Base-by-base conservation (phyloP, 2,888 invertebrate genomes). In the Cartodere bifasciata region DNA sequence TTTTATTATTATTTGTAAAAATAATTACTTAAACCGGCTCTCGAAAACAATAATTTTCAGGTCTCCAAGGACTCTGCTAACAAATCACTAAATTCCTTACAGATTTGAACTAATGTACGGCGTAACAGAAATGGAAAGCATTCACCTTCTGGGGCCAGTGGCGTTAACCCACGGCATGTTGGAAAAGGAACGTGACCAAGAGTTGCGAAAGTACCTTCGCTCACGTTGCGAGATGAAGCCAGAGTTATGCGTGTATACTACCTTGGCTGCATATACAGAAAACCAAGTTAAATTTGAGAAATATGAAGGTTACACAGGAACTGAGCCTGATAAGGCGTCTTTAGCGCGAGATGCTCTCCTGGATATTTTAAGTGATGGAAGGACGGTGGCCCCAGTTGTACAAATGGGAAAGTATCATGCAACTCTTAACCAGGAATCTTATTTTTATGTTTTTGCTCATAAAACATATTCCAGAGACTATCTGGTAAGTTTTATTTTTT, bases 21-120 rank as follows among this genome's bases (percentile, higher is more conserved):
- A n/a, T n/a, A n/a, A n/a, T n/a, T n/a, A n/a, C n/a, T n/a, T n/a
- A n/a, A n/a, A n/a, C n/a, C n/a, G n/a, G n/a, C n/a, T n/a, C n/a
- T n/a, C n/a, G n/a, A n/a, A n/a, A n/a, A n/a, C n/a, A n/a, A n/a
- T n/a, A n/a, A n/a, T n/a, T n/a, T n/a, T n/a, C n/a, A n/a, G n/a
- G n/a, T n/a, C n/a, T n/a, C n/a, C n/a, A n/a, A n/a, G n/a, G n/a
- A n/a, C n/a, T n/a, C n/a, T n/a, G n/a, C n/a, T n/a, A n/a, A n/a
- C n/a, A n/a, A n/a, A n/a, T n/a, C n/a, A n/a, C n/a, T n/a, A n/a
- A n/a, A n/a, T n/a, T n/a, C n/a, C 14, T 28, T 55, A 28, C 57
- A 85, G 85, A 47, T 87, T 83, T 56, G 88, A 90, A 56, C 64
- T 91, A 41, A 67, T 91, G 57, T 83, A 83, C 49, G 91, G 91